These are phyloP conservation scores for Tylochromis polylepis DNA, from an alignment of 2,113 vertebrate genomes.

Conservation along the genomic window DNA sequence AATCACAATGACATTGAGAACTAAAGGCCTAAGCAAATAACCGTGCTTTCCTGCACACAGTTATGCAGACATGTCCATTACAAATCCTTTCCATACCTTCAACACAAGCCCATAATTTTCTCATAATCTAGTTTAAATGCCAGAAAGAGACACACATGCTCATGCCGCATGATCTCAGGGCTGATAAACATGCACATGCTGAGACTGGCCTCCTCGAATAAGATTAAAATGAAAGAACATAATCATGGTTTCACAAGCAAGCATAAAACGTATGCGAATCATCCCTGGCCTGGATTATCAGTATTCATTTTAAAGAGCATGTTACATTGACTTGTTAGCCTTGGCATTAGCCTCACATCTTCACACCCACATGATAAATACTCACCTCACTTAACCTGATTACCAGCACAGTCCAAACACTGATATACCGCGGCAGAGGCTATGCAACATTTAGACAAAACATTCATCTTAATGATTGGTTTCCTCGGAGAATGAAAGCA, in stretches of 20 bases:
- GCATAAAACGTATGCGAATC: background rate
- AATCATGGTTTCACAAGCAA: background rate
- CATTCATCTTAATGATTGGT: background rate
- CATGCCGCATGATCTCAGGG: background rate
- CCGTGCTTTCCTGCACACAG: background rate
- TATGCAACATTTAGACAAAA: background rate
- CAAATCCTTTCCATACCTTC: background rate
- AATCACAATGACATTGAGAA: background rate
- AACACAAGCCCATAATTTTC: background rate
- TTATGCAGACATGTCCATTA: background rate
- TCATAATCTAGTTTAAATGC: background rate
- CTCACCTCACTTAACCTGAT: background rate
- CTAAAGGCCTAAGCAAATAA: background rate
- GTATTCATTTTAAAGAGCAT: background rate
- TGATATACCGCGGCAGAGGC: background rate
- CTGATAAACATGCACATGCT: background rate
- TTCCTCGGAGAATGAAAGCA: constrained; percentile 1
- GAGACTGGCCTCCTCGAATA: background rate
- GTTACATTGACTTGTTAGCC: constrained; percentile 9
- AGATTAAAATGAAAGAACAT: background rate
- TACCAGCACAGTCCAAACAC: background rate
- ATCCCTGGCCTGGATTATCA: background rate
- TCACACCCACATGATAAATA: background rate
- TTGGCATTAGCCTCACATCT: background rate
- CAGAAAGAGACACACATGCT: background rate